Base-by-base conservation (phyloP, 1,140 invertebrate genomes). In the Bombus pyrosoma region DNA sequence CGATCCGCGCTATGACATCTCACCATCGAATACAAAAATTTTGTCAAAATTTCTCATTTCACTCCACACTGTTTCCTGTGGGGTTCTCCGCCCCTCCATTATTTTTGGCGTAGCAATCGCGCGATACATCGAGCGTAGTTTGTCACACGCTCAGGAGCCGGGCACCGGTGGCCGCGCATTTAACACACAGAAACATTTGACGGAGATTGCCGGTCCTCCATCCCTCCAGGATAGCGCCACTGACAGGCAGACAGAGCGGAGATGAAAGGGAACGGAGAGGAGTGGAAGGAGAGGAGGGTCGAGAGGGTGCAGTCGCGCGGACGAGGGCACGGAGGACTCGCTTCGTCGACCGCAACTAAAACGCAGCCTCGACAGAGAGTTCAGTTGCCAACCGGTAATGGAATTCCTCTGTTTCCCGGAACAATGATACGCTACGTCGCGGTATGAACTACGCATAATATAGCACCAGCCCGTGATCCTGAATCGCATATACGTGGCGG, bases 361-460 rank as follows among this genome's bases (percentile, higher is more conserved):
- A 93, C 91, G 92, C 86, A 82, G 85, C 86, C 84, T 72, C 91
- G 89, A 91, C 90, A 91, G 89, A 92, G 89, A 92, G 91, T 93
- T 93, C 91, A 94, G 91, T 93, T 92, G 92, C 91, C 91, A 93
- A 91, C 91, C 92, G 92, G 94, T 94, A 94, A 94, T 94, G 93
- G 93, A 93, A 94, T 94, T 94, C 92, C 92, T 92, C 93, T 94
- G 94, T 94, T 94, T 93, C 91, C 90, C 92, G 87, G 89, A 93
- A 94, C 93, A 94, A 94, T 94, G 93, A 94, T 94, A 94, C 92
- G 93, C 91, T 92, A 91, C 92, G 93, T 94, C 92, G 91, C 90
- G 91, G 91, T 94, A 94, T 94, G 94, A 94, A 93, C 93, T 93
- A 91, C 92, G 93, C 91, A 94, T 94, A 94, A 92, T 89, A 90